Conservation (phyloP, 2,113 vertebrate species). For the Tamias sibiricus region DNA sequence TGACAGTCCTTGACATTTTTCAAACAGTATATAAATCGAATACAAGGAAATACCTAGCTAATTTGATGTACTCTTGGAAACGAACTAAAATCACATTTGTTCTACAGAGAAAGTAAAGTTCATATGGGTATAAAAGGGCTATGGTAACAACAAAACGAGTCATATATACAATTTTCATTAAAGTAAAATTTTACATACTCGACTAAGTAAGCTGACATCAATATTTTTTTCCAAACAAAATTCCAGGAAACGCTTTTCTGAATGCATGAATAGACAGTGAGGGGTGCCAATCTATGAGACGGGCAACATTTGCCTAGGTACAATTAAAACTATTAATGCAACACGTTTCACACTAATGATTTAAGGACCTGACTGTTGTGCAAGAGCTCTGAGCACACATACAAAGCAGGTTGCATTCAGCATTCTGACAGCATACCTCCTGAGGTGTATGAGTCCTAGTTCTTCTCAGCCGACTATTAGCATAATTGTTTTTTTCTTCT, state of each 20-base stretch:
- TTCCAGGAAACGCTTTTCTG: neutral
- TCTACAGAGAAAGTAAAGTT: neutral
- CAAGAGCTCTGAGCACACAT: neutral
- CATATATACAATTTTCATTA: neutral
- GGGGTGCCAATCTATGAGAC: neutral
- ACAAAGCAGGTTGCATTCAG: neutral
- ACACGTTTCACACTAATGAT: neutral
- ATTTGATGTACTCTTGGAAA: constrained; percentile 12
- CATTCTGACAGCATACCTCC: no score
- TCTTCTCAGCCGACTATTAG: neutral
- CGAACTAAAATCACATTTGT: neutral
- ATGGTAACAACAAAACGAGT: neutral
- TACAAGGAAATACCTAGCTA: constrained; percentile 13
- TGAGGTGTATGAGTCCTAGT: neutral
- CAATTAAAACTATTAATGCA: neutral
- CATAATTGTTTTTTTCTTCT: neutral
- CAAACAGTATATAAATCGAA: neutral
- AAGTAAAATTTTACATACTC: neutral
- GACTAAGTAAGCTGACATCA: neutral
- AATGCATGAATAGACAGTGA: neutral
- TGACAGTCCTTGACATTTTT: constrained; percentile 24
- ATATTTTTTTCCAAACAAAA: neutral
- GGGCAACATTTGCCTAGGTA: neutral
- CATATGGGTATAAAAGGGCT: neutral
- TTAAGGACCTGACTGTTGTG: neutral